phyloP scores from a whole-genome alignment of 2,888 invertebrate genomes.

The Netelia virgata region DNA sequence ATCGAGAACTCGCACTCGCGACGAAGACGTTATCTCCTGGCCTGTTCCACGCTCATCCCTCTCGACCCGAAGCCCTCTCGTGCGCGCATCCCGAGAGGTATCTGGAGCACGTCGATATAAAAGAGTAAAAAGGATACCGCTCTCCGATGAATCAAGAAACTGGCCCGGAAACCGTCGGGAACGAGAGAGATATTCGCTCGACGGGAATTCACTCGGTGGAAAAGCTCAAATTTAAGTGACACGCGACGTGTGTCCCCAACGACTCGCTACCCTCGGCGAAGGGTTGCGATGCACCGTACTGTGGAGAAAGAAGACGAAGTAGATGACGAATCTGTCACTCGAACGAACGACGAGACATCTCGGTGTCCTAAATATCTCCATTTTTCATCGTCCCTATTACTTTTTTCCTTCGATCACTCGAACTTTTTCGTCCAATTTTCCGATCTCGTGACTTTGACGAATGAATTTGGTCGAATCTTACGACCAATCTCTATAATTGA shows the following conservation, averaged over 20 bases:
- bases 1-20: constrained; percentile 18
- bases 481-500: no score
- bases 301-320: not conserved
- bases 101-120: constrained; percentile 70
- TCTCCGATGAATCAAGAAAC: constrained; percentile 67
- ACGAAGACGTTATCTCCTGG: constrained; percentile 41
- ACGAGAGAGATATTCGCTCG: constrained; percentile 36
- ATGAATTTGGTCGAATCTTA: no score
- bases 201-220: constrained; percentile 60
- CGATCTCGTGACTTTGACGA: no score
- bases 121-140: constrained; percentile 66
- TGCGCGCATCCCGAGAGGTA: constrained; percentile 60
- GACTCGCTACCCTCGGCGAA: constrained; percentile 19
- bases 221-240: constrained; percentile 70
- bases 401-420: not conserved
- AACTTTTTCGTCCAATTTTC: no score
- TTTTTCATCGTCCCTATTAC: not conserved
- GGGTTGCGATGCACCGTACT: not conserved
- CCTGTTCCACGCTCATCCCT: not conserved
- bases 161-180: constrained; percentile 48
- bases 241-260: constrained; percentile 35
- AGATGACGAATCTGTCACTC: constrained; percentile 23
- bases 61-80: constrained; percentile 41
- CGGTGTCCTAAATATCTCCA: not conserved
- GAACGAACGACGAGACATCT: not conserved